phyloP scores from a whole-genome alignment of 2,888 invertebrate species.

The Drosophila mulleri region DNA sequence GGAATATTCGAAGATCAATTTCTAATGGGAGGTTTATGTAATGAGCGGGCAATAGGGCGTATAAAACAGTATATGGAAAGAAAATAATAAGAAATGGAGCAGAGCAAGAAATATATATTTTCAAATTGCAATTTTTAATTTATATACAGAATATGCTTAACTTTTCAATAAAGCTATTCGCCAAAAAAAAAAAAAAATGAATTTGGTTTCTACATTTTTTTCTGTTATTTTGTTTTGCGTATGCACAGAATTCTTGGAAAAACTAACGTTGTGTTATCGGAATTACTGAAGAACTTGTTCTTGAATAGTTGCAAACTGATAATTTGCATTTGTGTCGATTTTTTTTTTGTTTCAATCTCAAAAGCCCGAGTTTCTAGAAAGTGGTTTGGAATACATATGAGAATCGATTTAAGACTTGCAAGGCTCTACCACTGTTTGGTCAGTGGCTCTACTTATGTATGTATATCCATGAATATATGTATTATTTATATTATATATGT shows the following conservation, averaged over 20 bases:
- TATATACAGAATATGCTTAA: background rate
- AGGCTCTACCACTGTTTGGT: too few species aligned
- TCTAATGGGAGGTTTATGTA: background rate
- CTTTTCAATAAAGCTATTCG: constrained; percentile 1
- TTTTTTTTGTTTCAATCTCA: background rate
- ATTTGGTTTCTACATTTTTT: background rate
- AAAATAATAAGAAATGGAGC: background rate
- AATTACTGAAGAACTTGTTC: background rate
- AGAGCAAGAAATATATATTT: background rate
- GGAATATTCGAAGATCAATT: background rate
- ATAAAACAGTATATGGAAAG: too few species aligned
- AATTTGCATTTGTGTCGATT: background rate
- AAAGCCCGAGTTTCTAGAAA: too few species aligned
- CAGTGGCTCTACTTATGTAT: too few species aligned
- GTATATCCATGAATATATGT: too few species aligned
- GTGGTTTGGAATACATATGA: too few species aligned
- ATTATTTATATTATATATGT: too few species aligned
- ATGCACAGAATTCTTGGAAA: background rate
- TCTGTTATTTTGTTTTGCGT: background rate
- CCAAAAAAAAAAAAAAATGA: too few species aligned
- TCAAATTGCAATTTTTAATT: too few species aligned
- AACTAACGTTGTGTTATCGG: background rate
- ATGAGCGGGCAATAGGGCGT: too few species aligned
- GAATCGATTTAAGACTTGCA: too few species aligned
- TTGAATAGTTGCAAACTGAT: background rate